These are phyloP conservation scores for Sitta carolinensis DNA, from an alignment of 2,797 vertebrate species.

Conservation along the genomic window DNA sequence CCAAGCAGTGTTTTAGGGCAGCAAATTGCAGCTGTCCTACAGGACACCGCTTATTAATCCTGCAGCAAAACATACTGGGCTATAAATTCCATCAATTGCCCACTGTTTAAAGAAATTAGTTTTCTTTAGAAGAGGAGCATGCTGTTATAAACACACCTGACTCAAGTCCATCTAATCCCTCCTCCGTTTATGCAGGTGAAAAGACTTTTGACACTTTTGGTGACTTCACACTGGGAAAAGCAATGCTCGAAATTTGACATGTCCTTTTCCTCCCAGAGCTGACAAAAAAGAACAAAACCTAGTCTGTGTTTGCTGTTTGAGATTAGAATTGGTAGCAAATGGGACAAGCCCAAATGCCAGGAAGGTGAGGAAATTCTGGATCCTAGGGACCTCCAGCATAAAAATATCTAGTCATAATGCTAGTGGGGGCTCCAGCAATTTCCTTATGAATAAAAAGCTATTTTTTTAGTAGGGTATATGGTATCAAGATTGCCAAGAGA, in stretches of 20 bases:
- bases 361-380: not conserved
- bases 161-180: not conserved
- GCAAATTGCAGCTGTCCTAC: not conserved
- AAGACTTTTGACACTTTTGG: not conserved
- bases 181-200: not conserved
- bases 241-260: not conserved
- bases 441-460: not conserved
- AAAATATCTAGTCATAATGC: not conserved
- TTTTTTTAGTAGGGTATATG: not conserved
- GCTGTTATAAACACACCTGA: not conserved
- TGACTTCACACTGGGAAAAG: not conserved
- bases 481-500: not conserved
- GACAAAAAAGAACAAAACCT: not conserved
- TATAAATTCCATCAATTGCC: not conserved
- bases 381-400: not conserved
- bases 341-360: not conserved
- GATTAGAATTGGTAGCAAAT: not conserved
- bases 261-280: not conserved
- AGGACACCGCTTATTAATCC: not conserved
- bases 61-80: not conserved
- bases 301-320: not conserved
- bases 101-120: conserved; percentile 1
- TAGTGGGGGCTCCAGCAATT: not conserved
- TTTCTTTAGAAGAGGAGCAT: not conserved
- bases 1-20: not conserved